Percentiles rank a stretch among this genome's conserved stretches.
These are phyloP conservation scores for Garrulus glandarius DNA, from an alignment of 2,797 vertebrate genomes.

Conservation along the genomic window DNA sequence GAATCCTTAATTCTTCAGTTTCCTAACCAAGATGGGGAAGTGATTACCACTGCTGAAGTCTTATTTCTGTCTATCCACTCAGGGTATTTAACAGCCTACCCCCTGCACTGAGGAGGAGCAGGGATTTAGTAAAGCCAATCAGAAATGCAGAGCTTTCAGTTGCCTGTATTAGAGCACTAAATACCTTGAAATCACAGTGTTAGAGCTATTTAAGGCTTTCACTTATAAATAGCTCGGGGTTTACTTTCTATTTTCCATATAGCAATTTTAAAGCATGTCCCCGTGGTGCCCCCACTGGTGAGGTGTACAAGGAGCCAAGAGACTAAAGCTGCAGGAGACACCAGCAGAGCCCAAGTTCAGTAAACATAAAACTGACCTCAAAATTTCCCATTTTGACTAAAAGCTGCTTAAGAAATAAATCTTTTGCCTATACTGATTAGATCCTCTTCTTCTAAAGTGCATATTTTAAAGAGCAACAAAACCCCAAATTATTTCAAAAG, in stretches of 20 bases:
- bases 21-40: not conserved
- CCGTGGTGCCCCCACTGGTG: not conserved
- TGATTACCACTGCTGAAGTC: not conserved
- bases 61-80: slow-evolving; percentile 21
- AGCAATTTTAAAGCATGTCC: not conserved
- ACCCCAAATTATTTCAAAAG: not conserved
- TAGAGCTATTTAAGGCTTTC: not conserved
- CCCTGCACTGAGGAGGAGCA: not conserved
- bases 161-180: not conserved
- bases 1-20: not conserved
- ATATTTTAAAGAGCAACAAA: not conserved
- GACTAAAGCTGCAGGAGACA: not conserved
- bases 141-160: slow-evolving; percentile 4
- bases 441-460: not conserved
- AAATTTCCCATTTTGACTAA: not conserved
- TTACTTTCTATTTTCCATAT: not conserved
- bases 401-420: not conserved
- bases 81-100: not conserved
- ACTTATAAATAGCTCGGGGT: not conserved
- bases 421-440: not conserved
- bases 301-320: not conserved
- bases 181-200: not conserved
- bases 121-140: slow-evolving; percentile 19
- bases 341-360: not conserved
- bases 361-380: not conserved